These are phyloP conservation scores for Cheilosia pagana DNA, from an alignment of 2,888 invertebrate species.

Conservation along the genomic window DNA sequence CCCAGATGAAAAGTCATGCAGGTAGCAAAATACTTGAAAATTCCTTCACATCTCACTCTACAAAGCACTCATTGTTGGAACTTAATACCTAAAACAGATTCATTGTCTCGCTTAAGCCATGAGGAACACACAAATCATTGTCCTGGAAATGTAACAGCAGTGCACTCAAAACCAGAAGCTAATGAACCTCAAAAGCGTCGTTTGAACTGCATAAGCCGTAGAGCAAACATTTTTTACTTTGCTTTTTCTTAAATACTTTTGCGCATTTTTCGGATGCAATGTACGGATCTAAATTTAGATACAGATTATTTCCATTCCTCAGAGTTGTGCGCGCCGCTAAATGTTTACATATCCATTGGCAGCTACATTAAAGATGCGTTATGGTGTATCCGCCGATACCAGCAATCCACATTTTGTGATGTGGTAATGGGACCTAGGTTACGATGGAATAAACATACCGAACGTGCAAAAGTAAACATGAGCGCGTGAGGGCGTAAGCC, in stretches of 20 bases:
- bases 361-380: slow-evolving; percentile 19
- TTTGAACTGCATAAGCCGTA: slow-evolving; percentile 15
- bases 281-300: slow-evolving; percentile 11
- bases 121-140: slow-evolving; percentile 49
- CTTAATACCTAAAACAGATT: neutral
- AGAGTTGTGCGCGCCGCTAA: neutral
- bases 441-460: slow-evolving; percentile 21
- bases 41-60: slow-evolving; percentile 9
- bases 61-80: neutral
- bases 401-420: slow-evolving; percentile 4
- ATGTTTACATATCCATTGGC: slow-evolving; percentile 33
- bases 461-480: slow-evolving; percentile 31
- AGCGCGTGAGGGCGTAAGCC: slow-evolving; percentile 29
- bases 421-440: slow-evolving; percentile 28
- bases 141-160: slow-evolving; percentile 11
- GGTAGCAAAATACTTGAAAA: slow-evolving; percentile 27
- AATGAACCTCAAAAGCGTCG: slow-evolving; percentile 2
- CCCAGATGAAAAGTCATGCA: neutral
- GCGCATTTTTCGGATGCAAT: neutral
- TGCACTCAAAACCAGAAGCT: neutral
- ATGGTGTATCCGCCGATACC: neutral
- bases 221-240: neutral
- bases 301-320: slow-evolving; percentile 7
- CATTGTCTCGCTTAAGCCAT: neutral
- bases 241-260: neutral